Percentiles rank a stretch among this genome's conserved stretches.
These are phyloP conservation scores for Todus mexicanus DNA, from an alignment of 2,797 vertebrate genomes.

Conservation along the genomic window DNA sequence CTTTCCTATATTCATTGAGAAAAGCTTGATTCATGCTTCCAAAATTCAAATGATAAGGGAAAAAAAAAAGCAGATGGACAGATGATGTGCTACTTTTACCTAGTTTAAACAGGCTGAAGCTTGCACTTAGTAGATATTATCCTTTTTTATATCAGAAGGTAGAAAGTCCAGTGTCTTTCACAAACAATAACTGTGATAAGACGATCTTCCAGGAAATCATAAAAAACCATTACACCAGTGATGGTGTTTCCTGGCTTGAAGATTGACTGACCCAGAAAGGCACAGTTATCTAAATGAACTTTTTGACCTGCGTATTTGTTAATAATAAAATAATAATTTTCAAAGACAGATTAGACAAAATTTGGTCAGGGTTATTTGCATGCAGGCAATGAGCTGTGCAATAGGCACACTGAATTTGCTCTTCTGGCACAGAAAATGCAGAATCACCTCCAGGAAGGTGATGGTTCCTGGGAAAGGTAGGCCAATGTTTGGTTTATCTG, in stretches of 20 bases:
- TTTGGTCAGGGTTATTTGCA: neutral
- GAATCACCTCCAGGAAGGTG: neutral
- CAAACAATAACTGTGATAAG: conserved; percentile 50
- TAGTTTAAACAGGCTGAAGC: conserved; percentile 1
- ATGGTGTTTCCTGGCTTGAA: conserved; percentile 7
- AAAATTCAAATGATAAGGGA: conserved; percentile 6
- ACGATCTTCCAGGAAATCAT: conserved; percentile 61
- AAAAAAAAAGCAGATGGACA: neutral
- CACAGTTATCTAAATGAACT: neutral
- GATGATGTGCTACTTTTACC: conserved; percentile 37
- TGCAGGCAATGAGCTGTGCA: neutral
- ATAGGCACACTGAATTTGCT: neutral
- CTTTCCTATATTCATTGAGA: conserved; percentile 65
- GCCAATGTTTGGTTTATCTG: neutral
- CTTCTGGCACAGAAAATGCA: neutral
- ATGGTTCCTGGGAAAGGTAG: neutral
- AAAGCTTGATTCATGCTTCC: neutral
- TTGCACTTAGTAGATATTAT: neutral
- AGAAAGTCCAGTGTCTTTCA: conserved; percentile 60
- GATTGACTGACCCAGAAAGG: neutral
- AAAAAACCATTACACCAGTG: conserved; percentile 52
- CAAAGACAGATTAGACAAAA: neutral
- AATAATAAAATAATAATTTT: neutral
- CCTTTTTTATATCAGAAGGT: conserved; percentile 58
- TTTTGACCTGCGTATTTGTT: neutral